Conservation (phyloP, 30 jellyfish, hydroid and myxozoan genomes). For the Chrysaora quinquecirrha region DNA sequence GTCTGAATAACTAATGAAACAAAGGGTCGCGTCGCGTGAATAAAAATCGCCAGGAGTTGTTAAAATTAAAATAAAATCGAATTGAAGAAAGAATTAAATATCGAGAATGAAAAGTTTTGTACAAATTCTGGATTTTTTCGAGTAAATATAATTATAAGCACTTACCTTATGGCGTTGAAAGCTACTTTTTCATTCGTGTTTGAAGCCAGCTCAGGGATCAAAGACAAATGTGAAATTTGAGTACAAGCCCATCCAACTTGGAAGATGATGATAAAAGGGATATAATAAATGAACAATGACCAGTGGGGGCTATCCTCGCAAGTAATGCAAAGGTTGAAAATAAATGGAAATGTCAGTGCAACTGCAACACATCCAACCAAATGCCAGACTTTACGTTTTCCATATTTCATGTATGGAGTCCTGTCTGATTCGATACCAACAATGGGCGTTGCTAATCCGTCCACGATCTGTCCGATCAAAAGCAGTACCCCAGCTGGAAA, state of each 20-base stretch:
- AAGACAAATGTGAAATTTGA: slow-evolving; percentile 85
- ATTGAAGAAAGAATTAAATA: too few species aligned
- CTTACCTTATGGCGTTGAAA: slow-evolving; percentile 83
- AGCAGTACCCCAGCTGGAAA: slow-evolving; percentile 70
- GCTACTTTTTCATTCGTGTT: slow-evolving; percentile 72
- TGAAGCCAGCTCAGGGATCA: slow-evolving; percentile 80
- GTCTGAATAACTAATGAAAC: too few species aligned
- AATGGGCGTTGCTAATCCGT: slow-evolving; percentile 91
- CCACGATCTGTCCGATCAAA: slow-evolving; percentile 90
- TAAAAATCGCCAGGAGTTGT: too few species aligned
- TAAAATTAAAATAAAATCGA: too few species aligned
- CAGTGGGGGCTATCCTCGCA: slow-evolving; percentile 66
- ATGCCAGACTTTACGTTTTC: slow-evolving; percentile 91
- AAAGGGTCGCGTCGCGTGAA: too few species aligned
- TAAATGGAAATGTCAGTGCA: slow-evolving; percentile 77
- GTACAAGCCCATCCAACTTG: slow-evolving; percentile 93
- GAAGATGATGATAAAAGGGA: slow-evolving; percentile 73
- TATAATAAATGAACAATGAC: slow-evolving; percentile 74
- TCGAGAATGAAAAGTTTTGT: too few species aligned
- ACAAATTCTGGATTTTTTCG: too few species aligned
- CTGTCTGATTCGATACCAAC: slow-evolving; percentile 88
- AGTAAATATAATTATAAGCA: too few species aligned
- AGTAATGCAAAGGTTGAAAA: slow-evolving; percentile 76
- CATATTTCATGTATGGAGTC: slow-evolving; percentile 51
- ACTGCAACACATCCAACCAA: slow-evolving; percentile 76